These are phyloP conservation scores for Galerucella calmariensis DNA, from an alignment of 2,888 invertebrate genomes.

Conservation along the genomic window DNA sequence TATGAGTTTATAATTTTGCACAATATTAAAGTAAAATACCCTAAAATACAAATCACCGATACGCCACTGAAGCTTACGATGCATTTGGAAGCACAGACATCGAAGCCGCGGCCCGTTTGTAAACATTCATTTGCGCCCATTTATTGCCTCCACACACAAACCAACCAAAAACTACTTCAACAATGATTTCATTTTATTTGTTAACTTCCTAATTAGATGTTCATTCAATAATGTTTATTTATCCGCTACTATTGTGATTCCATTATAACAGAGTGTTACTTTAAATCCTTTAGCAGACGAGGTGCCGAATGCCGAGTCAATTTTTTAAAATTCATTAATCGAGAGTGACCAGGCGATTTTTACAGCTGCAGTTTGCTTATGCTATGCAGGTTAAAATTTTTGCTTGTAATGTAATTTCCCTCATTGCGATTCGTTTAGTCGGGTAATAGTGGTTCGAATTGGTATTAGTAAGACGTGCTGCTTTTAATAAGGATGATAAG, in stretches of 20 bases:
- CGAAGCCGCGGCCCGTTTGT: constrained; percentile 34
- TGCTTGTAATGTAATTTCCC: constrained; percentile 26
- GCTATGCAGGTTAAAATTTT: constrained; percentile 35
- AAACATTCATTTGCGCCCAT: constrained; percentile 48
- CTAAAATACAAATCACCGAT: not conserved
- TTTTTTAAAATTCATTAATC: constrained; percentile 44
- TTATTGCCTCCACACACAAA: constrained; percentile 29
- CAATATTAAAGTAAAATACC: too few relatives aligned
- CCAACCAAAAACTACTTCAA: constrained; percentile 35
- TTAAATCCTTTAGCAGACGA: constrained; percentile 42
- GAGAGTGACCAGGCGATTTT: constrained; percentile 39
- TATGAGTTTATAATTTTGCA: too few relatives aligned
- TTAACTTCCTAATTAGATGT: constrained; percentile 47
- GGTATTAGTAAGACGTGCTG: not conserved
- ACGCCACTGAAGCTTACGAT: not conserved
- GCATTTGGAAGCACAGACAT: not conserved
- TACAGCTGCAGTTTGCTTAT: constrained; percentile 40
- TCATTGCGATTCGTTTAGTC: constrained; percentile 5
- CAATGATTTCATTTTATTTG: constrained; percentile 48
- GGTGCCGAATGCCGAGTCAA: constrained; percentile 39
- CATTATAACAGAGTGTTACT: constrained; percentile 39
- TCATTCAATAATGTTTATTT: constrained; percentile 43
- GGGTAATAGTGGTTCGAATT: constrained; percentile 10
- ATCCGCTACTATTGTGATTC: constrained; percentile 41
- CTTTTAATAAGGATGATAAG: not conserved